Percentiles rank a stretch among this genome's conserved stretches.
phyloP scores from a whole-genome alignment of 1,140 invertebrate genomes.

The Harlomillsia oculata region DNA sequence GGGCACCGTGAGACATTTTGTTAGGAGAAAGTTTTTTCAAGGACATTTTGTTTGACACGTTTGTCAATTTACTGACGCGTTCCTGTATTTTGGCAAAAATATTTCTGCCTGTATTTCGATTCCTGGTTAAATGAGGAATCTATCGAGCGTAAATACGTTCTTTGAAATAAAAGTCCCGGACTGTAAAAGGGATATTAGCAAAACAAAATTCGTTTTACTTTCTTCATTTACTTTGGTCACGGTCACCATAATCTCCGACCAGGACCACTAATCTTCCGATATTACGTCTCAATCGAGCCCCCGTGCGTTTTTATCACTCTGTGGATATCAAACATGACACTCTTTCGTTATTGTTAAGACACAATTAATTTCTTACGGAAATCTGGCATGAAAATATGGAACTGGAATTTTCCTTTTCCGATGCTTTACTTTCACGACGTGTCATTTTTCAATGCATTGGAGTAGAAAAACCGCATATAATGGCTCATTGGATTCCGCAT shows the following conservation, averaged over 20 bases:
- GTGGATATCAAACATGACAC: background rate
- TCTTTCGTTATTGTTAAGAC: background rate
- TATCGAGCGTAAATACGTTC: constrained; percentile 5
- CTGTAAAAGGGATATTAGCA: background rate
- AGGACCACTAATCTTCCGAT: background rate
- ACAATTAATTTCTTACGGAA: background rate
- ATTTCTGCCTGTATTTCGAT: constrained; percentile 11
- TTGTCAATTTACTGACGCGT: background rate
- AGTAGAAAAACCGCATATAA: too few species aligned
- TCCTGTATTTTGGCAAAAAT: constrained; percentile 13
- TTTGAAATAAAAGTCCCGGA: constrained; percentile 1
- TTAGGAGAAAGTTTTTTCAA: background rate
- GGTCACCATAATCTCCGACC: background rate
- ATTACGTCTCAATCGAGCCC: background rate
- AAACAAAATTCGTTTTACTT: background rate
- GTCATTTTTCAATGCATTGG: background rate
- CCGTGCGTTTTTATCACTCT: background rate
- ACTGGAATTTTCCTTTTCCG: background rate
- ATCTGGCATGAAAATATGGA: background rate
- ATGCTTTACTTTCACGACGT: background rate
- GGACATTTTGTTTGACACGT: too few species aligned
- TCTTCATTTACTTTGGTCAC: background rate
- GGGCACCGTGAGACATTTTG: background rate
- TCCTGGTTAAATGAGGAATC: constrained; percentile 9
- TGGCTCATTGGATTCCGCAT: too few species aligned